These are phyloP conservation scores for Teleiodes luculella DNA, from an alignment of 2,888 invertebrate genomes.

Conservation along the genomic window DNA sequence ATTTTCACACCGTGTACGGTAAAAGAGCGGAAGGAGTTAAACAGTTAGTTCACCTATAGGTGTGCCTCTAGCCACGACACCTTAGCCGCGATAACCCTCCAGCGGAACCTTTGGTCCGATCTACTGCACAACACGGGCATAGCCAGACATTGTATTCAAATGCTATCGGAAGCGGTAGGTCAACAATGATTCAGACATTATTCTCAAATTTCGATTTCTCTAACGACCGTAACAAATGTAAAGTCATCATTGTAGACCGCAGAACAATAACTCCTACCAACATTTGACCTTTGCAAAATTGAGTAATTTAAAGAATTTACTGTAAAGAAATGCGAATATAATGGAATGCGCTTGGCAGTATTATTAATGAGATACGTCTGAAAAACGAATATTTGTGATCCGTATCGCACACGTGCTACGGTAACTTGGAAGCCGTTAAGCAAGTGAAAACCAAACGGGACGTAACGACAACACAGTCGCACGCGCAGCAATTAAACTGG, in stretches of 20 bases:
- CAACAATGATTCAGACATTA: constrained; percentile 8
- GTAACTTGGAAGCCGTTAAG: constrained; percentile 33
- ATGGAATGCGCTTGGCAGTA: background rate
- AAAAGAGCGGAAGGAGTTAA: constrained; percentile 46
- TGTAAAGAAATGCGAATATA: no score
- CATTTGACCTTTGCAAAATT: background rate
- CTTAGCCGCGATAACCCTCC: constrained; percentile 51
- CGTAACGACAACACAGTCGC: constrained; percentile 24
- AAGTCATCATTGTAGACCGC: constrained; percentile 37
- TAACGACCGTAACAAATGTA: constrained; percentile 4
- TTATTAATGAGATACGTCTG: background rate
- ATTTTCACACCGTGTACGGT: constrained; percentile 33
- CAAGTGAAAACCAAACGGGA: constrained; percentile 33
- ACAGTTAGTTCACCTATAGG: constrained; percentile 60
- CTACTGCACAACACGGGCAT: constrained; percentile 11
- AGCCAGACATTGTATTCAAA: constrained; percentile 20
- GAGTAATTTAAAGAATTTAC: background rate
- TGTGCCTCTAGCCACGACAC: constrained; percentile 38
- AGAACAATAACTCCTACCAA: constrained; percentile 27
- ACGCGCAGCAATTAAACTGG: constrained; percentile 41
- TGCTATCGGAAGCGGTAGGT: constrained; percentile 12
- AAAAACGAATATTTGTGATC: background rate
- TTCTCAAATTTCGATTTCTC: constrained; percentile 11
- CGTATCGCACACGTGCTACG: constrained; percentile 19
- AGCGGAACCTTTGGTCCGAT: constrained; percentile 53